Conservation (phyloP, 2,888 invertebrate species). For the Bimastos eiseni region DNA sequence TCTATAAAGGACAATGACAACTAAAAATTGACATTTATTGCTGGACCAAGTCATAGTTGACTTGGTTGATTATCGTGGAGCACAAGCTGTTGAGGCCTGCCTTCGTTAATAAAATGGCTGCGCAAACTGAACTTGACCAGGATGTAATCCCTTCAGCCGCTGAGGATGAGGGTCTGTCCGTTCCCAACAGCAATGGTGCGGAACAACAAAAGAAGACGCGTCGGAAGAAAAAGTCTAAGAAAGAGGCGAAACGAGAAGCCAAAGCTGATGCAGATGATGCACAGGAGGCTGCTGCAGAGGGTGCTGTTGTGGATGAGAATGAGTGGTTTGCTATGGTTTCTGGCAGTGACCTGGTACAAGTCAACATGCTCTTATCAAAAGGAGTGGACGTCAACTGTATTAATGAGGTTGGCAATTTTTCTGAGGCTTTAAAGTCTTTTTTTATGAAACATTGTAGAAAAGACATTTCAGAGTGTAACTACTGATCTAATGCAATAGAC, state of each 20-base stretch:
- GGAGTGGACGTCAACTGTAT: background rate
- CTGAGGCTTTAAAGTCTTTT: background rate
- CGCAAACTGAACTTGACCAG: background rate
- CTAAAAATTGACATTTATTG: background rate
- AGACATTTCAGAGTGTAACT: background rate
- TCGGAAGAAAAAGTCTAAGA: slow-evolving; percentile 6
- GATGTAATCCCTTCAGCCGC: background rate
- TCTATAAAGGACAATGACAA: background rate
- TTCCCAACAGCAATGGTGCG: background rate
- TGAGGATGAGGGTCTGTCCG: background rate
- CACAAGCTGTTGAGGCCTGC: background rate
- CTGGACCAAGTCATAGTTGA: slow-evolving; percentile 2
- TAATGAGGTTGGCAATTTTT: background rate
- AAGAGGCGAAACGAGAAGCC: background rate
- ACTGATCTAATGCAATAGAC: background rate
- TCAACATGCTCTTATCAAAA: background rate
- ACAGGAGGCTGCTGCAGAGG: background rate
- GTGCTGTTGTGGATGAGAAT: background rate
- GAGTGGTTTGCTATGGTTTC: background rate
- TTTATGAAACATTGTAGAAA: background rate
- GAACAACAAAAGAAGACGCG: slow-evolving; percentile 4
- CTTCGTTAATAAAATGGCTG: background rate
- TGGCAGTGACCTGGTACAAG: background rate
- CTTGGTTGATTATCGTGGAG: background rate
- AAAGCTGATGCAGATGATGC: background rate